phyloP scores from a whole-genome alignment of 2,113 vertebrate species.

The Charadrius vociferus region DNA sequence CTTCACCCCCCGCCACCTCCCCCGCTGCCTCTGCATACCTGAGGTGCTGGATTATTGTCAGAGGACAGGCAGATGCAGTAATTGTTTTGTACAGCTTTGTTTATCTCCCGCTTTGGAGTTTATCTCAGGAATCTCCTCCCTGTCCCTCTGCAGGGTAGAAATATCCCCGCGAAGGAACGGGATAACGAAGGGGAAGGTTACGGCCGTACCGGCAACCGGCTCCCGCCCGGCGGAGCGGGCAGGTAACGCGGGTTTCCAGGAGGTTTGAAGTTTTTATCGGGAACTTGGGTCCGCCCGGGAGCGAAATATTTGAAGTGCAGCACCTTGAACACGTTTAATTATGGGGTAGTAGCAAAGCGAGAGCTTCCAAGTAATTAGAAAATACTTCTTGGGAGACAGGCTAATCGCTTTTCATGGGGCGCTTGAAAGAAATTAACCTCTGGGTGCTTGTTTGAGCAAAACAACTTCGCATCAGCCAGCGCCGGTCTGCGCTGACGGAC shows the following conservation, averaged over 20 bases:
- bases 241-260: background rate
- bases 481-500: background rate
- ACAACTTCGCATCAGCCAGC: background rate
- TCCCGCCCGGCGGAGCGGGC: background rate
- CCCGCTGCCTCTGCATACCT: constrained; percentile 12
- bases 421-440: constrained; percentile 55
- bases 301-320: constrained; percentile 50
- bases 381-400: constrained; percentile 65
- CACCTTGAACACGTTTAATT: constrained; percentile 61
- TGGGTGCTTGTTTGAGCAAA: constrained; percentile 41
- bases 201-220: background rate
- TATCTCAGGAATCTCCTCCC: background rate
- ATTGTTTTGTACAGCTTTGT: constrained; percentile 58
- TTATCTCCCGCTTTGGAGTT: constrained; percentile 14
- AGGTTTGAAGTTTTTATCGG: background rate
- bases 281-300: constrained; percentile 22
- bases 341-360: constrained; percentile 35
- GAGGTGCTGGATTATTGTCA: constrained; percentile 46
- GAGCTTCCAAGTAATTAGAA: constrained; percentile 66
- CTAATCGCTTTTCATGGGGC: constrained; percentile 67
- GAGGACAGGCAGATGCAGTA: constrained; percentile 33
- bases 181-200: constrained; percentile 20
- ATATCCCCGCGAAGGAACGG: background rate
- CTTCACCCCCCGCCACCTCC: background rate
- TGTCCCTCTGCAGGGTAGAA: background rate